These are phyloP conservation scores for Ispidina picta DNA, from an alignment of 2,797 vertebrate species.

Conservation along the genomic window DNA sequence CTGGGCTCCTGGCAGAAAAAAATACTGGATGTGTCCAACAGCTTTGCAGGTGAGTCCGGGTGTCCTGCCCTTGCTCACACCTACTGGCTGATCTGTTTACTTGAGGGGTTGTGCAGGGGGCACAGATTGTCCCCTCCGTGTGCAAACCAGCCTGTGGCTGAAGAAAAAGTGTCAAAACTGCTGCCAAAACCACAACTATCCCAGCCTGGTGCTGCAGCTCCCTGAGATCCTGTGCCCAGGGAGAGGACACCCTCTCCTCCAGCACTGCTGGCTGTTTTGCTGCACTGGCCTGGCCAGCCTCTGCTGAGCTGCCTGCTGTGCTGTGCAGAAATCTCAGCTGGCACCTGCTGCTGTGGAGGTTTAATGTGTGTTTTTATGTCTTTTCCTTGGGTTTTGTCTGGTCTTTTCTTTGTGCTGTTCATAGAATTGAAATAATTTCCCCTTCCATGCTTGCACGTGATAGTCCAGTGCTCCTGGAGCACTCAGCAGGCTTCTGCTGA, in stretches of 20 bases:
- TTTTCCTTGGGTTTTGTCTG: neutral
- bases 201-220: neutral
- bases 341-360: neutral
- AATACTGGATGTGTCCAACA: slow-evolving; percentile 96
- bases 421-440: neutral
- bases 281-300: neutral
- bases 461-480: neutral
- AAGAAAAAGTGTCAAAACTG: neutral
- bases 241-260: neutral
- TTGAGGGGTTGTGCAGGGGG: rapidly evolving
- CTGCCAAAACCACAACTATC: neutral
- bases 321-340: rapidly evolving
- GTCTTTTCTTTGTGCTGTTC: neutral
- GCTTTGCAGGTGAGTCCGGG: slow-evolving; percentile 90
- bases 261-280: neutral
- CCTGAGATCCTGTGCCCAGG: neutral
- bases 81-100: neutral
- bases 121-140: neutral
- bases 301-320: neutral
- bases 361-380: neutral
- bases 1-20: slow-evolving; percentile 98
- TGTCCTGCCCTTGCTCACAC: neutral
- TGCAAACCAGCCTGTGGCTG: neutral
- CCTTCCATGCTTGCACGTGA: neutral
- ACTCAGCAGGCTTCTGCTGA: neutral